A percentile compares a stretch with the other conserved stretches of the same genome.
phyloP scores from a whole-genome alignment of 2,888 invertebrate genomes.

The Lasioglossum pauxillum region DNA sequence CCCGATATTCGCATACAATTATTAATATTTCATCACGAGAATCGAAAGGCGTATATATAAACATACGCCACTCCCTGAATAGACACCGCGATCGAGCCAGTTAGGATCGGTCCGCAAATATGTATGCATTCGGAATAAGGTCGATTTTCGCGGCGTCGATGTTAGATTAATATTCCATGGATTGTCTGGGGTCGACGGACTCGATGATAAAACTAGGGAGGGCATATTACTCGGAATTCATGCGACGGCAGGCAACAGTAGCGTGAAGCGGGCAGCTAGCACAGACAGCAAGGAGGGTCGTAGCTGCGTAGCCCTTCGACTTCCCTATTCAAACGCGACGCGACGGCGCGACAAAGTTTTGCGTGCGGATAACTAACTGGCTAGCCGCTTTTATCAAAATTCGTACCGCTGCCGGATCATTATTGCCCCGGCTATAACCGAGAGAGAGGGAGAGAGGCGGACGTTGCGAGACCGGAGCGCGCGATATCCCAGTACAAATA shows the following conservation, averaged over 20 bases:
- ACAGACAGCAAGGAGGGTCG: slow-evolving; percentile 15
- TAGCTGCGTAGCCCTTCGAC: slow-evolving; percentile 5
- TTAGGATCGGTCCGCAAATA: slow-evolving; percentile 6
- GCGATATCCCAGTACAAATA: neutral
- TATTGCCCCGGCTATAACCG: neutral
- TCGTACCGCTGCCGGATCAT: neutral
- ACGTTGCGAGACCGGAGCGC: neutral
- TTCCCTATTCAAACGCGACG: slow-evolving; percentile 12
- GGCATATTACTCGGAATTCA: slow-evolving; percentile 47
- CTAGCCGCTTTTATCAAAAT: slow-evolving; percentile 5
- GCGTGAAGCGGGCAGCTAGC: neutral
- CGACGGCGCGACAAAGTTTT: slow-evolving; percentile 11
- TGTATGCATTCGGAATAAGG: slow-evolving; percentile 36
- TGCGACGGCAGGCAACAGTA: slow-evolving; percentile 4
- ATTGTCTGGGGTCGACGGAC: slow-evolving; percentile 59
- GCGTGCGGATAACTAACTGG: neutral
- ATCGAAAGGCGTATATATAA: neutral
- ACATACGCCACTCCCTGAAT: neutral
- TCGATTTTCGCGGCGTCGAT: slow-evolving; percentile 68
- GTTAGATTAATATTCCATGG: slow-evolving; percentile 68
- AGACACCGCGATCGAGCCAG: neutral
- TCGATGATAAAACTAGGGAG: slow-evolving; percentile 46
- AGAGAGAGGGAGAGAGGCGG: no score
- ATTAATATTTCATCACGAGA: neutral
- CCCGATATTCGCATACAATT: neutral